phyloP scores from a whole-genome alignment of 1,140 invertebrate species.

The Papilio dardanus region DNA sequence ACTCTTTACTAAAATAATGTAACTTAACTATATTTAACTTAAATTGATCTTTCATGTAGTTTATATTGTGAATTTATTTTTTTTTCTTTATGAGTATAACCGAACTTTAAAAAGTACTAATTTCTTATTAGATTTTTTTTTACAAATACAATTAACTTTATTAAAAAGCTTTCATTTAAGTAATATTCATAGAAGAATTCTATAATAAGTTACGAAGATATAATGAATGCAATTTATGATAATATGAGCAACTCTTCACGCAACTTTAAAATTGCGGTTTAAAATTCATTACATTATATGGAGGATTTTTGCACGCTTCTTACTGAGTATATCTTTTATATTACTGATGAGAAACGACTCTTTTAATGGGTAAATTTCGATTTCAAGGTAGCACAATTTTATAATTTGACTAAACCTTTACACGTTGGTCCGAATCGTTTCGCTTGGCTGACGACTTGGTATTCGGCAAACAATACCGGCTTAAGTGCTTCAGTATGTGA shows the following conservation, averaged over 20 bases:
- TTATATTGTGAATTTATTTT: background rate
- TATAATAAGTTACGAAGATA: background rate
- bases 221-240: background rate
- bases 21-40: background rate
- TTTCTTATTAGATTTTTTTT: no score
- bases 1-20: background rate
- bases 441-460: constrained; percentile 3
- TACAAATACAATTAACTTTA: no score
- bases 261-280: background rate
- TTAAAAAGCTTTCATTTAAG: background rate
- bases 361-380: no score
- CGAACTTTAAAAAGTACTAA: background rate
- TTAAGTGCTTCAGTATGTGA: background rate
- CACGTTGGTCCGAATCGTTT: constrained; percentile 3
- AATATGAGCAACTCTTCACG: background rate
- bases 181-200: background rate
- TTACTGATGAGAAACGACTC: background rate
- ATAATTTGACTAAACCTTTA: background rate
- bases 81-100: background rate
- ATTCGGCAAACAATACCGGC: constrained; percentile 19
- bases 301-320: background rate
- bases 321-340: no score
- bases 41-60: background rate
- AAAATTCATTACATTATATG: background rate
- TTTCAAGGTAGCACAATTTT: no score